phyloP scores from a whole-genome alignment of 2,888 invertebrate species.

The Acholoe squamosa region DNA sequence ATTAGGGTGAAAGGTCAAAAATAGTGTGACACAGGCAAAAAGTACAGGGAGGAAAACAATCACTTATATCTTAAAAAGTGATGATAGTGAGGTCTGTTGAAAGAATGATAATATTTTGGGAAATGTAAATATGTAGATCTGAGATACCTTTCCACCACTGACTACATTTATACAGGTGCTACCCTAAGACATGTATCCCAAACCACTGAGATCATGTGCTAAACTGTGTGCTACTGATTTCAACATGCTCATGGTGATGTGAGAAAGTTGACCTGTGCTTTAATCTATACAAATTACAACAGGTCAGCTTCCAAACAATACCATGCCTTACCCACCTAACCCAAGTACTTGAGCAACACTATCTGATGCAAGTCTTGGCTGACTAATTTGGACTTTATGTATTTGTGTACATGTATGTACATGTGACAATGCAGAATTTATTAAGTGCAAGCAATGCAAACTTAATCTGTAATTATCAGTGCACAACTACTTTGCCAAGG shows the following conservation, averaged over 20 bases:
- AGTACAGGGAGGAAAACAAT: too few species aligned
- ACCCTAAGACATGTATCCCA: not conserved
- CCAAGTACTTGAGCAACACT: too few species aligned
- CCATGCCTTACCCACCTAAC: too few species aligned
- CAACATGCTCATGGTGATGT: not conserved
- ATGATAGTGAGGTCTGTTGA: too few species aligned
- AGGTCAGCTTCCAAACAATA: not conserved
- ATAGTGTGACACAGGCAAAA: too few species aligned
- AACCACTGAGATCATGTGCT: not conserved
- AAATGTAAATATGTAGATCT: too few species aligned
- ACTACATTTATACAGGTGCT: conserved; percentile 20
- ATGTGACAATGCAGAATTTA: not conserved
- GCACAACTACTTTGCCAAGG: not conserved
- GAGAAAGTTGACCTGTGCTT: not conserved
- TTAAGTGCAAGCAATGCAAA: conserved; percentile 17
- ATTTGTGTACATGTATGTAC: not conserved
- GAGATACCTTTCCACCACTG: not conserved
- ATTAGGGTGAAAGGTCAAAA: too few species aligned
- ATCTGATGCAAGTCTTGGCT: too few species aligned
- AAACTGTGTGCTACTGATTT: not conserved
- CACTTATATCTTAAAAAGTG: too few species aligned
- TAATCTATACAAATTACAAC: not conserved
- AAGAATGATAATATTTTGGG: too few species aligned
- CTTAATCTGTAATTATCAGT: conserved; percentile 4
- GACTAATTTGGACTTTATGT: not conserved